Evolutionary conservation across 2,113 vertebrate genomes (phyloP).

Genomic region (Athene noctua): DNA sequence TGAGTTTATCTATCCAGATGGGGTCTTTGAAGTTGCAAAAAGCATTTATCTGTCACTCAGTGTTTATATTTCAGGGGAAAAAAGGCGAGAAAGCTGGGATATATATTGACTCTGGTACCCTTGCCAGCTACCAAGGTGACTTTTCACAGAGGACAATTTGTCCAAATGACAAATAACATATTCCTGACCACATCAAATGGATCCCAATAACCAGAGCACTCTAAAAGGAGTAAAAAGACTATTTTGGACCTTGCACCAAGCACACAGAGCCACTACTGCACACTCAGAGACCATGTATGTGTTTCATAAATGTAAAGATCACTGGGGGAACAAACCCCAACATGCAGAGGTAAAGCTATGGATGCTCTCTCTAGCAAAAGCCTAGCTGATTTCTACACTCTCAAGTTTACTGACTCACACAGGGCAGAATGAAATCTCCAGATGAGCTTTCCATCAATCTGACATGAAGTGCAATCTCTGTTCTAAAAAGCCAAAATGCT

Average conservation of each 20-base stretch:
- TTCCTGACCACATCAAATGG: not conserved
- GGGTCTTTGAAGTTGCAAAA: not conserved
- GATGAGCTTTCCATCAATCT: conserved; percentile 10
- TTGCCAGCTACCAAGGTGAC: not conserved
- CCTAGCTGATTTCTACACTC: not conserved
- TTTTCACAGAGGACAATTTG: not conserved
- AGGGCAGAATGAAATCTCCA: not conserved
- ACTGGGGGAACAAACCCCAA: not conserved
- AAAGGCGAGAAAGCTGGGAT: not conserved
- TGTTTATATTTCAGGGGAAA: not conserved
- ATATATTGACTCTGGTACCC: not conserved
- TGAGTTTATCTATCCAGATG: not conserved
- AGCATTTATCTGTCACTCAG: not conserved
- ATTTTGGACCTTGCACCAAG: not conserved
- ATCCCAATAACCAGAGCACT: not conserved
- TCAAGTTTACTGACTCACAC: not conserved
- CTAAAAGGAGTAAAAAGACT: not conserved
- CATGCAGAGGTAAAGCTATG: not conserved
- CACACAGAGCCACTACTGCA: not conserved
- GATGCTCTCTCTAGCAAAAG: not conserved
- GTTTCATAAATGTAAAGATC: not conserved
- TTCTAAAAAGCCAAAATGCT: not conserved
- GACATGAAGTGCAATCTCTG: not conserved
- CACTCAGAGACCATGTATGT: fast-evolving
- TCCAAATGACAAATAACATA: not conserved